Evolutionary conservation across 1,140 invertebrate genomes (phyloP).

Genomic region (Cecropterus lyciades): DNA sequence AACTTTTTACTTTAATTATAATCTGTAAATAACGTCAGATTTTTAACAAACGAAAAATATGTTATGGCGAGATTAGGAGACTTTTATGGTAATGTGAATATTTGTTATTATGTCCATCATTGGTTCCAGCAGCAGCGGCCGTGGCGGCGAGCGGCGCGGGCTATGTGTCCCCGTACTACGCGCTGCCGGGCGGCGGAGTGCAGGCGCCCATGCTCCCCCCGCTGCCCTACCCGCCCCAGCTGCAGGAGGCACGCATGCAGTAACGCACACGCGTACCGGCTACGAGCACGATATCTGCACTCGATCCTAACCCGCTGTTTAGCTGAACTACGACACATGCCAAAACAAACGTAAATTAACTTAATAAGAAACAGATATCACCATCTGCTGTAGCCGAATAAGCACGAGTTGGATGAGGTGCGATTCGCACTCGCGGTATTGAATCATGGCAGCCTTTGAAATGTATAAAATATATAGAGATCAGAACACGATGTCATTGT

Average conservation of each 20-base stretch:
- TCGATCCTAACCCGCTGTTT: constrained; percentile 30
- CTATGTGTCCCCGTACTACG: constrained; percentile 89
- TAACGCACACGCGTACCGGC: constrained; percentile 44
- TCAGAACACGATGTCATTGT: constrained; percentile 36
- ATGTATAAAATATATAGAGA: constrained; percentile 1
- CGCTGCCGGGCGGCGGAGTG: constrained; percentile 86
- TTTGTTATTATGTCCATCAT: constrained; percentile 28
- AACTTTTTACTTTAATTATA: no score
- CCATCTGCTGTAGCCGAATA: neutral
- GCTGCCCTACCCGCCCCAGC: constrained; percentile 74
- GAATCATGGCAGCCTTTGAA: constrained; percentile 1
- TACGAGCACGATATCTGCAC: constrained; percentile 26
- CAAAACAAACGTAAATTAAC: constrained; percentile 36
- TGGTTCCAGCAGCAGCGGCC: constrained; percentile 68
- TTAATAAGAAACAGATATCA: constrained; percentile 19
- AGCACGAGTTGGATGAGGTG: neutral
- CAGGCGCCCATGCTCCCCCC: constrained; percentile 86
- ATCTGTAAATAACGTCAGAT: no score
- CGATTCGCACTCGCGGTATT: neutral
- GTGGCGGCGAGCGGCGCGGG: constrained; percentile 86
- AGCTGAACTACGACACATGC: constrained; percentile 29
- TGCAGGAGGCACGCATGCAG: constrained; percentile 83
- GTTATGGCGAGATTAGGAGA: no score
- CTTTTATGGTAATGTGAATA: neutral
- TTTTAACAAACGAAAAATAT: no score